Base-by-base conservation (phyloP, 2,113 vertebrate species). In the Cynoglossus semilaevis region DNA sequence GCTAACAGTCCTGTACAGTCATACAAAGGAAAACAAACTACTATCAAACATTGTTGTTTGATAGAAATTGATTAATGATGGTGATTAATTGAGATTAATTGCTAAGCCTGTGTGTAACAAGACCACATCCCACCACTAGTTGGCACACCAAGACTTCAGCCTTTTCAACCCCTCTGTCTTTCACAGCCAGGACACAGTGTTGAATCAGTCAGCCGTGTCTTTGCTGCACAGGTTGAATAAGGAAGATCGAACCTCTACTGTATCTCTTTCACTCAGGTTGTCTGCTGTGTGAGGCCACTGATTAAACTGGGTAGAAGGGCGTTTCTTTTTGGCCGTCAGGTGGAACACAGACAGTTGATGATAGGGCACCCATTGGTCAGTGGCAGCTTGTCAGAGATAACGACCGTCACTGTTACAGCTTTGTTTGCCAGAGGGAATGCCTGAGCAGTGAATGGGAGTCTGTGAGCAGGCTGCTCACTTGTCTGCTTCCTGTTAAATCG, bases 301-400 rank as follows among this genome's bases (percentile, higher is more conserved):
- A 63, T 58, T 44, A 15, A 36, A 11, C 17, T 14, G 47, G 29
- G 35, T 38, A 19, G 15, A 50, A 47, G 72, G 57, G 58, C 63
- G 59, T 62, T 64, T 56, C 18, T 69, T 63, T 63, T 49, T 62
- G 40, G 65, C 54, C 55, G 68, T 49, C 56, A 34, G 67, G 69
- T 55, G 51, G 19, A 12, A 18, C 40, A 61, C 55, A 58, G 58
- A 51, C 66, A 76, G 63, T 43, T 5, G 7, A 57, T 57, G 62
- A 62, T 48, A 41, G 58, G 63, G 61, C 62, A 38, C 41, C 4
- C 49, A 49, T 15, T 59, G 72, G 66, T 70, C 74, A 80, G 51
- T 40, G 60, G 66, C 65, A 76, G 66, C 58, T 69, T 76, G 79
- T 74, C 77, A 74, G 36, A 85, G 71, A 66, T 70, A 62, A 78